These are phyloP conservation scores for Apodemia zela DNA, from an alignment of 2,888 invertebrate species.

Conservation along the genomic window DNA sequence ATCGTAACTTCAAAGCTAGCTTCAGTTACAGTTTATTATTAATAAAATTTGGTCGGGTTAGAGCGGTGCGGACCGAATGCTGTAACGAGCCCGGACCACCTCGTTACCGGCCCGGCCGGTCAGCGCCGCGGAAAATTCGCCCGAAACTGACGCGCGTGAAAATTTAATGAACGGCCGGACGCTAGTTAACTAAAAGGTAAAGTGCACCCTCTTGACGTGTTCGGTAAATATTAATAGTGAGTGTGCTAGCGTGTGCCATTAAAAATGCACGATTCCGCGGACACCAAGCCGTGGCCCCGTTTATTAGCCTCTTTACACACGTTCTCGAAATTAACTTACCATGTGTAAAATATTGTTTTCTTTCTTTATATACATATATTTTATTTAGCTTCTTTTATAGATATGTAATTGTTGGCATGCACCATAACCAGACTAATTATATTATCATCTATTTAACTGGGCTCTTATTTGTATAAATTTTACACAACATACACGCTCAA, in stretches of 20 bases:
- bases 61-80: constrained; percentile 21
- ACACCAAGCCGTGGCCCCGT: constrained; percentile 53
- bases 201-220: constrained; percentile 81
- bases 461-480: too few species aligned
- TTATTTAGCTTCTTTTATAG: too few species aligned
- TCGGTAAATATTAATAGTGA: constrained; percentile 80
- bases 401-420: too few species aligned
- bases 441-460: too few species aligned
- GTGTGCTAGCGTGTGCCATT: constrained; percentile 75
- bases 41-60: constrained; percentile 72
- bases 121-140: constrained; percentile 79
- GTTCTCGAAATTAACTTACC: constrained; percentile 42
- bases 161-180: constrained; percentile 81
- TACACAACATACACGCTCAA: too few species aligned
- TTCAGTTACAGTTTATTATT: constrained; percentile 79
- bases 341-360: too few species aligned
- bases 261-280: constrained; percentile 78
- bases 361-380: too few species aligned
- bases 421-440: too few species aligned
- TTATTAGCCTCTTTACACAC: constrained; percentile 66
- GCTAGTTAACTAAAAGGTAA: constrained; percentile 81
- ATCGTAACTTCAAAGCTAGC: constrained; percentile 74
- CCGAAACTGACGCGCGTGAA: constrained; percentile 81
- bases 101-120: constrained; percentile 60
- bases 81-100: constrained; percentile 38